phyloP scores from a whole-genome alignment of 1,140 invertebrate genomes.

The Probaryconus sp. region DNA sequence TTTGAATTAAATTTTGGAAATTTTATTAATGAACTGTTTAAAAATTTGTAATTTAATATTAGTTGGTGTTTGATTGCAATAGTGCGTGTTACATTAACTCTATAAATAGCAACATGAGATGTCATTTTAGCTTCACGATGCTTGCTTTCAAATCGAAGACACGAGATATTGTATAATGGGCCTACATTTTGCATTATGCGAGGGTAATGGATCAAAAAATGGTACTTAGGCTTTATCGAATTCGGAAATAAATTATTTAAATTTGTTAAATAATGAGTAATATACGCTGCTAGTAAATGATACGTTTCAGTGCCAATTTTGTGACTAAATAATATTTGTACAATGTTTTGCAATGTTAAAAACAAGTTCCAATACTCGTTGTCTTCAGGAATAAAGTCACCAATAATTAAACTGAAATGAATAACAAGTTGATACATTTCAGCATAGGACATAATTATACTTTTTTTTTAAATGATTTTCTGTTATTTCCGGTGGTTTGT shows the following conservation, averaged over 20 bases:
- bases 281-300: constrained; percentile 1
- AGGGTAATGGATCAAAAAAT: constrained; percentile 31
- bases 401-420: constrained; percentile 38
- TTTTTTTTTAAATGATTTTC: constrained; percentile 25
- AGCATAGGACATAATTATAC: constrained; percentile 26
- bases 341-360: constrained; percentile 16
- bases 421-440: constrained; percentile 35
- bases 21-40: too few species aligned
- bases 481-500: constrained; percentile 22
- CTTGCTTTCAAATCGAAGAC: constrained; percentile 26
- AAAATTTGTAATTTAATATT: too few species aligned
- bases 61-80: constrained; percentile 22
- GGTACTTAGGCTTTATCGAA: constrained; percentile 35
- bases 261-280: constrained; percentile 8
- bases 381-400: constrained; percentile 12
- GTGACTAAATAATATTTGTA: constrained; percentile 10
- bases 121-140: constrained; percentile 16
- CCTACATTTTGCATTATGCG: constrained; percentile 22
- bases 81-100: constrained; percentile 22
- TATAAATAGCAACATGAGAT: constrained; percentile 8
- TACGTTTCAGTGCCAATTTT: constrained; percentile 1
- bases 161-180: constrained; percentile 24
- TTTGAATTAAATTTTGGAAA: too few species aligned
- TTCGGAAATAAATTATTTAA: constrained; percentile 16
- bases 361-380: constrained; percentile 25